phyloP scores from a whole-genome alignment of 2,797 vertebrate genomes.

The Siniperca scherzeri region DNA sequence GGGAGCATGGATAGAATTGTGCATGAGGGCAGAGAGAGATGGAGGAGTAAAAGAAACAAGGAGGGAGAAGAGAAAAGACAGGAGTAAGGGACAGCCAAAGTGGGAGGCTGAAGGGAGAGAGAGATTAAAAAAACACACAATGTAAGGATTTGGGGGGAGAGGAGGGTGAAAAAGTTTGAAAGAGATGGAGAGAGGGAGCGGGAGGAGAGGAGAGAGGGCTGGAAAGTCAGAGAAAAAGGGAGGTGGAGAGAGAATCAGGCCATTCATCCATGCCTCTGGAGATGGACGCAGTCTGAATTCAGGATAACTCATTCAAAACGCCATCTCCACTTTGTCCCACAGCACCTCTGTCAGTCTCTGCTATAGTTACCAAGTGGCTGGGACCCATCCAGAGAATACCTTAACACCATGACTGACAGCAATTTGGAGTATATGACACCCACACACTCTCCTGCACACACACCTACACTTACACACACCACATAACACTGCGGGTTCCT shows the following conservation, averaged over 20 bases:
- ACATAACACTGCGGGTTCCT: background rate
- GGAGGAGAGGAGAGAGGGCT: constrained; percentile 59
- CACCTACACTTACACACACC: constrained; percentile 17
- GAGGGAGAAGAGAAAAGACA: constrained; percentile 33
- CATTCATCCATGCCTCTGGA: constrained; percentile 83
- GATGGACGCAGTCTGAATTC: constrained; percentile 82
- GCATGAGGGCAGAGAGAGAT: constrained; percentile 43
- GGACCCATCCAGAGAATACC: constrained; percentile 76
- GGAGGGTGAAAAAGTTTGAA: constrained; percentile 68
- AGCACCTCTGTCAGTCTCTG: constrained; percentile 79
- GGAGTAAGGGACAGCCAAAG: constrained; percentile 52
- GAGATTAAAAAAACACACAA: constrained; percentile 50
- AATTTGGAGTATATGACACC: constrained; percentile 63
- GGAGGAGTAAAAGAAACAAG: constrained; percentile 47
- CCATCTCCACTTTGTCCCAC: constrained; percentile 80
- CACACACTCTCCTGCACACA: background rate
- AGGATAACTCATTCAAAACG: constrained; percentile 83
- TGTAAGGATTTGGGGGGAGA: constrained; percentile 58
- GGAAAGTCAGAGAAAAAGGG: constrained; percentile 74
- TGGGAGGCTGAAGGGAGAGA: constrained; percentile 38
- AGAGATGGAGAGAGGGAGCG: constrained; percentile 40
- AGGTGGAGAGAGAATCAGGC: constrained; percentile 80
- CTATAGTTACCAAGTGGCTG: constrained; percentile 75
- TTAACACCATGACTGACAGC: constrained; percentile 71
- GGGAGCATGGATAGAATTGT: constrained; percentile 57